Conservation (phyloP, 2,888 invertebrate species). For the Halictus quadricinctus region DNA sequence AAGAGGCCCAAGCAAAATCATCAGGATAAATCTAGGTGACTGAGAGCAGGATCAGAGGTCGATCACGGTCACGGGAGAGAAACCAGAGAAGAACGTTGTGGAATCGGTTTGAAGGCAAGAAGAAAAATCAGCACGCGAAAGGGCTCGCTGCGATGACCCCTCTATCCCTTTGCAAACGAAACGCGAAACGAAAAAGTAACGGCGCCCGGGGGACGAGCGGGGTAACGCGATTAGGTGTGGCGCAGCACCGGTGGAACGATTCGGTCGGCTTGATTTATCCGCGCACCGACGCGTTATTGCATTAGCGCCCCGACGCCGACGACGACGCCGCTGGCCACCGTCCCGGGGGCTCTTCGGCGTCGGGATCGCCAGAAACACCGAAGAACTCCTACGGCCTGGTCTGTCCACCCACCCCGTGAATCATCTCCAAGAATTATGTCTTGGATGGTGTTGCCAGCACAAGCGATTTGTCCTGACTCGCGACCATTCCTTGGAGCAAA, state of each 20-base stretch:
- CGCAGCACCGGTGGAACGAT: slow-evolving; percentile 68
- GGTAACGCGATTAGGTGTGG: slow-evolving; percentile 79
- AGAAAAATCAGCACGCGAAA: too few species aligned
- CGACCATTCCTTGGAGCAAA: background rate
- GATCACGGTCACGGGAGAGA: background rate
- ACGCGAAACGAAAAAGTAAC: slow-evolving; percentile 63
- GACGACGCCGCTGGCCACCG: slow-evolving; percentile 57
- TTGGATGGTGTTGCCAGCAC: slow-evolving; percentile 60
- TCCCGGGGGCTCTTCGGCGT: slow-evolving; percentile 50
- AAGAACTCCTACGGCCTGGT: slow-evolving; percentile 45
- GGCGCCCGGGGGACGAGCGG: slow-evolving; percentile 76
- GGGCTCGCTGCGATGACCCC: background rate
- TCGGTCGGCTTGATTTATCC: slow-evolving; percentile 80
- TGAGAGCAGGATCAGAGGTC: background rate
- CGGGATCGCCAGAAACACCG: slow-evolving; percentile 26
- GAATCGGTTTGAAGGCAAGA: background rate
- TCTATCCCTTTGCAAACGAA: background rate
- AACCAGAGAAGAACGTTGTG: background rate
- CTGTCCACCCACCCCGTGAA: slow-evolving; percentile 70
- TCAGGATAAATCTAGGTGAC: background rate
- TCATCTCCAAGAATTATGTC: slow-evolving; percentile 74
- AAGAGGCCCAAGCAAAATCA: background rate
- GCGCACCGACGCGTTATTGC: slow-evolving; percentile 79
- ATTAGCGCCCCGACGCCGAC: slow-evolving; percentile 76
- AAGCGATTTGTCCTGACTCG: slow-evolving; percentile 54